These are phyloP conservation scores for Anthopleura sola DNA, from an alignment of 64 coral and sea anemone genomes.

Conservation along the genomic window DNA sequence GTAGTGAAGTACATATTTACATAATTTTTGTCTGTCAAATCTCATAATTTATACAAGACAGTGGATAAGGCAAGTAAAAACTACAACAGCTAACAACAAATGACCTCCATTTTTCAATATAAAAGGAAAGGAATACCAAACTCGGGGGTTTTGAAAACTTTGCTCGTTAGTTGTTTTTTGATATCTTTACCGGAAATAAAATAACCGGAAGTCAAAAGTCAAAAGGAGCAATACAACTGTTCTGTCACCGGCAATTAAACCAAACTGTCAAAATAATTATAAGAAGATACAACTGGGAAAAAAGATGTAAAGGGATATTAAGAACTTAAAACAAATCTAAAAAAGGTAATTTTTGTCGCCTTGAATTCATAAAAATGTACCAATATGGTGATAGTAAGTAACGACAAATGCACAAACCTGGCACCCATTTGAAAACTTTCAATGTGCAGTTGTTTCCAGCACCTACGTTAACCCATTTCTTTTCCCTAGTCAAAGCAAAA, in stretches of 20 bases:
- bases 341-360: not conserved
- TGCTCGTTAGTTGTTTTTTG: too few relatives aligned
- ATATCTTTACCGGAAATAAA: not conserved
- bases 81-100: too few relatives aligned
- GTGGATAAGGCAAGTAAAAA: too few relatives aligned
- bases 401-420: slow-evolving; percentile 52
- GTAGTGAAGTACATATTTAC: not conserved
- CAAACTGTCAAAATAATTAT: not conserved
- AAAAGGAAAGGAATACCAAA: too few relatives aligned
- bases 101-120: too few relatives aligned
- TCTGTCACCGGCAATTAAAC: not conserved
- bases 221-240: not conserved
- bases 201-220: not conserved
- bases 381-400: not conserved
- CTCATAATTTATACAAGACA: too few relatives aligned
- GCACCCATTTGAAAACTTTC: slow-evolving; percentile 94
- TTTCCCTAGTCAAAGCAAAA: slow-evolving; percentile 63
- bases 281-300: not conserved
- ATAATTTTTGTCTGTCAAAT: too few relatives aligned
- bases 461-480: slow-evolving; percentile 93
- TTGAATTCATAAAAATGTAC: not conserved
- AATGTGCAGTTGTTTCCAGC: slow-evolving; percentile 70
- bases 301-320: not conserved
- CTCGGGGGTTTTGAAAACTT: too few relatives aligned
- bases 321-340: not conserved